These are phyloP conservation scores for Psilanteris sp. DNA, from an alignment of 1,140 invertebrate genomes.

Conservation along the genomic window DNA sequence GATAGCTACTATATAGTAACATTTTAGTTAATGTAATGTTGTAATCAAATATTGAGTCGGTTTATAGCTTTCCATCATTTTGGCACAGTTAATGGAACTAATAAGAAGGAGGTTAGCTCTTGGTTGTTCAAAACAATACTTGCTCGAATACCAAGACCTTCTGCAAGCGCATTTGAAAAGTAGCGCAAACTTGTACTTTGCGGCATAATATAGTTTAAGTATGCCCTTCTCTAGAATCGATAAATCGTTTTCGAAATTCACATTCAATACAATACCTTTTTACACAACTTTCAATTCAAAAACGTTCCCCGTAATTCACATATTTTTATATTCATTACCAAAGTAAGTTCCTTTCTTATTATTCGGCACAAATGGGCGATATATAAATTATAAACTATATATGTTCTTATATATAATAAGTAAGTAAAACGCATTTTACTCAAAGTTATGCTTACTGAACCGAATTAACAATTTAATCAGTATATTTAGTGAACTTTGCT, in stretches of 20 bases:
- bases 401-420: too few species aligned
- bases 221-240: conserved; percentile 40
- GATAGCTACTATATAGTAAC: too few species aligned
- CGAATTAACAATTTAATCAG: too few species aligned
- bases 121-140: conserved; percentile 59
- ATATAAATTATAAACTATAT: too few species aligned
- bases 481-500: too few species aligned
- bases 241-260: conserved; percentile 50
- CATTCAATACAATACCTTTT: conserved; percentile 33
- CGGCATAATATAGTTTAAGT: conserved; percentile 54
- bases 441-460: too few species aligned
- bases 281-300: conserved; percentile 2
- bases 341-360: too few species aligned
- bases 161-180: conserved; percentile 49
- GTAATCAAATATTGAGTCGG: conserved; percentile 49
- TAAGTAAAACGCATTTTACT: too few species aligned
- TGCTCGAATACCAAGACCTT: conserved; percentile 55
- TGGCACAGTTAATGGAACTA: conserved; percentile 56
- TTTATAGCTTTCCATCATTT: conserved; percentile 56
- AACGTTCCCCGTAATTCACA: background rate
- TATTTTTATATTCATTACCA: background rate
- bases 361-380: too few species aligned
- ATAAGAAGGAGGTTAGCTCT: conserved; percentile 59
- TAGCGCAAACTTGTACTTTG: conserved; percentile 60
- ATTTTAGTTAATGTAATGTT: conserved; percentile 35